Percentiles rank a stretch among this genome's conserved stretches.
Evolutionary conservation across 2,888 invertebrate species (phyloP).

Genomic region (Barypeithes pellucidus): DNA sequence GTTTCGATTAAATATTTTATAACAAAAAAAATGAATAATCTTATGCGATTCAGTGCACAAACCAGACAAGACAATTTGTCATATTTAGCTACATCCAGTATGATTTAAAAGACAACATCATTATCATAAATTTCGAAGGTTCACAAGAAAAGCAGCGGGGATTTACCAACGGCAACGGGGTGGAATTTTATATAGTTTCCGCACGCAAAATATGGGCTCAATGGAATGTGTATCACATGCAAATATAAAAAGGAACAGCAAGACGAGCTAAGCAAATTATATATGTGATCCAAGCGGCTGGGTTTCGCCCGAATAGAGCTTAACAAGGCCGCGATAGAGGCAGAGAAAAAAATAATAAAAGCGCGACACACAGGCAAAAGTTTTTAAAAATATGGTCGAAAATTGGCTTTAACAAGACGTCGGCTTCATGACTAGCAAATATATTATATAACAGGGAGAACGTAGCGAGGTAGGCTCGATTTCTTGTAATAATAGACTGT

Average conservation of each 20-base stretch:
- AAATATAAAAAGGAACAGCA: slow-evolving; percentile 45
- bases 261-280: slow-evolving; percentile 50
- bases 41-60: slow-evolving; percentile 7
- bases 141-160: slow-evolving; percentile 30
- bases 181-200: slow-evolving; percentile 50
- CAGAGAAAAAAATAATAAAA: slow-evolving; percentile 64
- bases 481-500: too few species aligned
- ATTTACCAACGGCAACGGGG: slow-evolving; percentile 29
- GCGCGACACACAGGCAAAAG: slow-evolving; percentile 36
- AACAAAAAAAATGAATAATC: not conserved
- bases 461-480: too few species aligned
- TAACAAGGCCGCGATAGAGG: slow-evolving; percentile 68
- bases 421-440: too few species aligned
- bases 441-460: too few species aligned
- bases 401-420: too few species aligned
- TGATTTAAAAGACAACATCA: slow-evolving; percentile 52
- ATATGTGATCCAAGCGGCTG: slow-evolving; percentile 47
- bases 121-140: slow-evolving; percentile 51
- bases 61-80: slow-evolving; percentile 38
- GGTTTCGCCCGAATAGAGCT: slow-evolving; percentile 61
- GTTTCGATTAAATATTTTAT: not conserved
- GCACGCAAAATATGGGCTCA: slow-evolving; percentile 50
- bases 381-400: too few species aligned
- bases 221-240: slow-evolving; percentile 52
- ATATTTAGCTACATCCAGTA: slow-evolving; percentile 45